Conservation (phyloP, 2,888 invertebrate species). For the Rhagonycha fulva region DNA sequence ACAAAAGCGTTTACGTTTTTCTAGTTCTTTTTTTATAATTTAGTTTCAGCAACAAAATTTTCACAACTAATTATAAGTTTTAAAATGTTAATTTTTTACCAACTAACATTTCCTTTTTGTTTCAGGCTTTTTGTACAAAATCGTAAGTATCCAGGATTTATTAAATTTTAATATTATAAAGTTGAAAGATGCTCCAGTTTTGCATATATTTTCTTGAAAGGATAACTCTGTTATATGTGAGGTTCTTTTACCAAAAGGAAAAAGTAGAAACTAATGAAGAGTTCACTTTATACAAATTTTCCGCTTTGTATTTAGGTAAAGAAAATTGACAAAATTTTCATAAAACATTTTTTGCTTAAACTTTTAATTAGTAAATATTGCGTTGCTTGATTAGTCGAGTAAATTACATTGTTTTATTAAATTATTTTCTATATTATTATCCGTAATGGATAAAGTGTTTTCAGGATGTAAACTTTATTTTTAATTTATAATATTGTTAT, state of each 20-base stretch:
- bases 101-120: neutral
- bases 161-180: neutral
- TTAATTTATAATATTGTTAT: neutral
- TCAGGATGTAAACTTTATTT: neutral
- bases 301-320: neutral
- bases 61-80: neutral
- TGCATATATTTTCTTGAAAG: neutral
- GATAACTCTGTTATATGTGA: neutral
- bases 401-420: neutral
- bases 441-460: neutral
- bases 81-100: neutral
- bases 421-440: neutral
- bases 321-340: neutral
- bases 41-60: neutral
- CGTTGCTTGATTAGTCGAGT: neutral
- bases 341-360: neutral
- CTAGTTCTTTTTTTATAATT: neutral
- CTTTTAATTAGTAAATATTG: neutral
- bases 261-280: neutral
- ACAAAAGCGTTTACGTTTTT: neutral
- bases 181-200: neutral
- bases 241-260: neutral
- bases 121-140: neutral
- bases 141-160: neutral
- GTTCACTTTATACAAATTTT: neutral